Evolutionary conservation across 2,888 invertebrate genomes (phyloP).

Genomic region (Ommatoiulus sabulosus): DNA sequence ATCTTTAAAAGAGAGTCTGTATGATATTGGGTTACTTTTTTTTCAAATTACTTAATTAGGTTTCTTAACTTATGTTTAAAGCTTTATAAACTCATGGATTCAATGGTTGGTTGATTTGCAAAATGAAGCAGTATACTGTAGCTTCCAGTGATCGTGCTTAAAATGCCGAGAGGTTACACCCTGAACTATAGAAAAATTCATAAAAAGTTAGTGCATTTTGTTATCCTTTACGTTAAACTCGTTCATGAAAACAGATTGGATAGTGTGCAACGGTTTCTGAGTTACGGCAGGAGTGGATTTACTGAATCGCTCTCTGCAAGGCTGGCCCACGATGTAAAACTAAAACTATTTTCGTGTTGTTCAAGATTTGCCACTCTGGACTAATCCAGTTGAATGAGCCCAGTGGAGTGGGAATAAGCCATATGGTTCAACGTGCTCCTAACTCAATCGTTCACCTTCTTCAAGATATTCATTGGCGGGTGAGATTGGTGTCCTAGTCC

Average conservation of each 20-base stretch:
- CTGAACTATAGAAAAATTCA: neutral
- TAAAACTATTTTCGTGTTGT: neutral
- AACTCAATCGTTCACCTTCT: neutral
- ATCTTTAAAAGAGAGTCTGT: too few relatives aligned
- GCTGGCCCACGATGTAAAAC: neutral
- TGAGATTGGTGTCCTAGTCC: neutral
- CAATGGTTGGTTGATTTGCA: too few relatives aligned
- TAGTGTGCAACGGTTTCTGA: neutral
- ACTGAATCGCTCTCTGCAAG: neutral
- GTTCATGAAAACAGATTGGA: neutral
- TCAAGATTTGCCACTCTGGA: neutral
- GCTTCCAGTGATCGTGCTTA: too few relatives aligned
- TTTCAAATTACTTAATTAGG: too few relatives aligned
- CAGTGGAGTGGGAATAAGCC: neutral
- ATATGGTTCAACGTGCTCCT: neutral
- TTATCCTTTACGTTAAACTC: too few relatives aligned
- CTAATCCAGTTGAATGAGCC: conserved; percentile 25
- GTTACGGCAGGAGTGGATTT: neutral
- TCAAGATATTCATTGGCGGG: neutral
- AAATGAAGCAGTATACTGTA: too few relatives aligned
- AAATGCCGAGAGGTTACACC: too few relatives aligned
- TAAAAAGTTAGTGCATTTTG: neutral
- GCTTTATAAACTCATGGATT: too few relatives aligned
- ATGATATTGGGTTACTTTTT: too few relatives aligned
- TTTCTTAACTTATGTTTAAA: too few relatives aligned